A percentile compares a stretch with the other conserved stretches of the same genome.
Evolutionary conservation across 2,113 vertebrate species (phyloP).

Genomic region (Pelmatolapia mariae): DNA sequence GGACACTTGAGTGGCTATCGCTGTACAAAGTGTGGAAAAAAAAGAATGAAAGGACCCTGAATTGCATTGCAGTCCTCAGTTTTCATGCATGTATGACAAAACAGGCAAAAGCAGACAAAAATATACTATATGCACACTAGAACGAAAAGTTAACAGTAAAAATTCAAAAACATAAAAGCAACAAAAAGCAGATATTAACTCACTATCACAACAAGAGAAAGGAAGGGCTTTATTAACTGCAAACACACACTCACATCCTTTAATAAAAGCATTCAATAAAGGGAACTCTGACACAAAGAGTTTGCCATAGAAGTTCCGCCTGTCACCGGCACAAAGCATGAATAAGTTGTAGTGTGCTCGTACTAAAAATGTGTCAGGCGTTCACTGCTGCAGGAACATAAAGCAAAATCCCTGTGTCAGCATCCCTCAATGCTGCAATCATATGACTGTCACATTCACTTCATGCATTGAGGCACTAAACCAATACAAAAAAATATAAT

Average conservation of each 20-base stretch:
- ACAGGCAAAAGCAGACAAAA: conserved; percentile 25
- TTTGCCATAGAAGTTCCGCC: conserved; percentile 25
- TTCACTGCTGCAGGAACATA: conserved; percentile 5
- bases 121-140: conserved; percentile 29
- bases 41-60: conserved; percentile 53
- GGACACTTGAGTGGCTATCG: conserved; percentile 86
- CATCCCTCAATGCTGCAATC: conserved; percentile 37
- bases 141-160: conserved; percentile 26
- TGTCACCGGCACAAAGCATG: neutral
- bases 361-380: conserved; percentile 3
- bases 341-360: neutral
- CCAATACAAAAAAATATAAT: conserved; percentile 34
- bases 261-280: conserved; percentile 61
- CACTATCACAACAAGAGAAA: conserved; percentile 9
- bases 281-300: conserved; percentile 92
- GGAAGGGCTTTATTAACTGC: conserved; percentile 29
- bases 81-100: conserved; percentile 49
- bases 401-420: conserved; percentile 70
- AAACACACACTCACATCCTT: conserved; percentile 46
- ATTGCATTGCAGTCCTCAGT: conserved; percentile 43
- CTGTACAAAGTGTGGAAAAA: conserved; percentile 70
- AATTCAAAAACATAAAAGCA: neutral
- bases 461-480: conserved; percentile 75
- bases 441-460: conserved; percentile 56
- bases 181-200: conserved; percentile 35